phyloP scores from a whole-genome alignment of 2,797 vertebrate genomes.

The Parauchenoglanis punctatus region DNA sequence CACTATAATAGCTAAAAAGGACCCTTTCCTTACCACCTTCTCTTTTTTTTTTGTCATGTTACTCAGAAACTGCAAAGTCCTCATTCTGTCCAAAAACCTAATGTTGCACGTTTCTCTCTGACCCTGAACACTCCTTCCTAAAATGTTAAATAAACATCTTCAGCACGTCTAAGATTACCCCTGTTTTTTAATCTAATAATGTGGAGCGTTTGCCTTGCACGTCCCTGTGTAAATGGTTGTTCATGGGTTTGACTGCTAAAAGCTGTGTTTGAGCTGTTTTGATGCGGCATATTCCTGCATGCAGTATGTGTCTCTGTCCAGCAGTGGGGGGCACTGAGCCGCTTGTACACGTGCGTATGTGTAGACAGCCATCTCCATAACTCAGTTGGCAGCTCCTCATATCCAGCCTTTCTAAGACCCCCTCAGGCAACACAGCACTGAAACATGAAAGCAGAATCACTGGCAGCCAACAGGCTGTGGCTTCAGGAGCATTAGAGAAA shows the following conservation, averaged over 20 bases:
- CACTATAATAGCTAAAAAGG: not conserved
- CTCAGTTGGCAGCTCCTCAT: conserved; percentile 16
- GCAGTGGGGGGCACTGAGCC: conserved; percentile 28
- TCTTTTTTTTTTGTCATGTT: not conserved
- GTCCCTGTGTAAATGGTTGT: not conserved
- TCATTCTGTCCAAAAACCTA: not conserved
- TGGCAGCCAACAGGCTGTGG: conserved; percentile 15
- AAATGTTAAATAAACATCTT: not conserved
- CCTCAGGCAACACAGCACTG: conserved; percentile 35
- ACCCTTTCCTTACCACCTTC: not conserved
- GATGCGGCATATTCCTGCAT: not conserved
- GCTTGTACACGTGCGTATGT: not conserved
- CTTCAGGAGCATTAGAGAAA: conserved; percentile 19
- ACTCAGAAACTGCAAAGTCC: not conserved
- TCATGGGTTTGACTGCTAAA: not conserved
- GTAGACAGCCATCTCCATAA: not conserved
- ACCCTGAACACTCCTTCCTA: not conserved
- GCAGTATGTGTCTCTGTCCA: conserved; percentile 12
- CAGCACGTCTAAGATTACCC: no score
- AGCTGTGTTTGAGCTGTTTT: not conserved
- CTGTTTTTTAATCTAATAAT: not conserved
- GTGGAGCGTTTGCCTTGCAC: not conserved
- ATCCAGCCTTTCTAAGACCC: conserved; percentile 28
- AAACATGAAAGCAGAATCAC: conserved; percentile 32
- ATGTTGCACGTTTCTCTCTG: not conserved